Conservation (phyloP, 2,888 invertebrate species). For the Leptopilina myrica region DNA sequence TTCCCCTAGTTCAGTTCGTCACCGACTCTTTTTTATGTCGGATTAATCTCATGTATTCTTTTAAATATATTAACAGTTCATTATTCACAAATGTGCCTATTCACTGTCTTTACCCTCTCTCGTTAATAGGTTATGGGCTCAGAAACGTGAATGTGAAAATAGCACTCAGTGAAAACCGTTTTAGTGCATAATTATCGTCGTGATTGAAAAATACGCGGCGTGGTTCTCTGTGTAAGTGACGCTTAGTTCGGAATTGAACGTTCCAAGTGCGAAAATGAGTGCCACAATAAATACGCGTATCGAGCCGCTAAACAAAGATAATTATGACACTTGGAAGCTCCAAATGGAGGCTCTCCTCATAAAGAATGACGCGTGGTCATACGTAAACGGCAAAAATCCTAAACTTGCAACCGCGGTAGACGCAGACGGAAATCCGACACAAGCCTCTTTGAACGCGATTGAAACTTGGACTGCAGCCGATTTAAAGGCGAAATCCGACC, state of each 20-base stretch:
- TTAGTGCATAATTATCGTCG: neutral
- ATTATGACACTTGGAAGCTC: conserved; percentile 24
- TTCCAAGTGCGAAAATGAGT: neutral
- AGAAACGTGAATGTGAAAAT: neutral
- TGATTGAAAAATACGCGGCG: conserved; percentile 6
- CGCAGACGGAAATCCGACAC: neutral
- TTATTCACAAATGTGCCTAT: neutral
- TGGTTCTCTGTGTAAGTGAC: neutral
- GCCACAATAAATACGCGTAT: conserved; percentile 1
- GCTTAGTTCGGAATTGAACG: neutral
- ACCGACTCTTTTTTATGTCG: neutral
- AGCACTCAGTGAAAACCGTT: neutral
- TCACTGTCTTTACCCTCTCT: neutral
- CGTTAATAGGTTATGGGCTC: conserved; percentile 1
- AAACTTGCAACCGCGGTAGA: neutral
- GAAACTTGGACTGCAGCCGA: neutral
- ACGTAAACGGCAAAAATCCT: conserved; percentile 35
- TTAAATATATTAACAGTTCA: neutral
- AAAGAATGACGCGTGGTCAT: conserved; percentile 43
- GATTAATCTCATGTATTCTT: neutral
- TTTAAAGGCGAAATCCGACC: conserved; percentile 22
- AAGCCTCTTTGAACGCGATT: neutral
- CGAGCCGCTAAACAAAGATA: conserved; percentile 1
- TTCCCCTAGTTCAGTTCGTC: neutral
- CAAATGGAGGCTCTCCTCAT: conserved; percentile 31